A percentile compares a stretch with the other conserved stretches of the same genome.
Evolutionary conservation across 1,140 invertebrate species (phyloP).

Genomic region (Neuroterus valhalla): DNA sequence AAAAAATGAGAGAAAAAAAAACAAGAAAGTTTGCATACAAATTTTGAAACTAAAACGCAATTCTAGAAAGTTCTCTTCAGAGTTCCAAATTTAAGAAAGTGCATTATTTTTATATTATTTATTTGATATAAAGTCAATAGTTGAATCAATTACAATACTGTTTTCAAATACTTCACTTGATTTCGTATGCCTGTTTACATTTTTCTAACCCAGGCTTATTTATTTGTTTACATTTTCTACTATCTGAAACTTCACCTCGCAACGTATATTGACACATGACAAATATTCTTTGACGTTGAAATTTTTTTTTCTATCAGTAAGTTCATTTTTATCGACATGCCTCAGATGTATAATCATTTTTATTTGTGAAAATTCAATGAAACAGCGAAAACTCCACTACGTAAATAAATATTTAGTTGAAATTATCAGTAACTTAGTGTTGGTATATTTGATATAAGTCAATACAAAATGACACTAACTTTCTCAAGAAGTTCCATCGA

Average conservation of each 20-base stretch:
- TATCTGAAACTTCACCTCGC: constrained; percentile 1
- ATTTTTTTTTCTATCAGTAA: constrained; percentile 25
- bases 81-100: too few relatives aligned
- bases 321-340: constrained; percentile 12
- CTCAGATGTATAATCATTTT: constrained; percentile 2
- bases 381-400: not conserved
- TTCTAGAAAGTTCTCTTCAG: too few relatives aligned
- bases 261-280: not conserved
- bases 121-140: too few relatives aligned
- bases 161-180: not conserved
- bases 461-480: not conserved
- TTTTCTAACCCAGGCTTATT: not conserved
- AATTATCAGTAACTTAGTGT: not conserved
- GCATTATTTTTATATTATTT: too few relatives aligned
- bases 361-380: not conserved
- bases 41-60: too few relatives aligned
- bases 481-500: too few relatives aligned
- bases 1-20: too few relatives aligned
- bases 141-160: not conserved
- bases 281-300: constrained; percentile 28
- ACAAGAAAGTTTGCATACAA: too few relatives aligned
- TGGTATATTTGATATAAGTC: not conserved
- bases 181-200: not conserved
- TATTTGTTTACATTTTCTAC: constrained; percentile 21
- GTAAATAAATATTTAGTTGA: not conserved